These are phyloP conservation scores for Heteromyza rotundicornis DNA, from an alignment of 2,888 invertebrate genomes.

Conservation along the genomic window DNA sequence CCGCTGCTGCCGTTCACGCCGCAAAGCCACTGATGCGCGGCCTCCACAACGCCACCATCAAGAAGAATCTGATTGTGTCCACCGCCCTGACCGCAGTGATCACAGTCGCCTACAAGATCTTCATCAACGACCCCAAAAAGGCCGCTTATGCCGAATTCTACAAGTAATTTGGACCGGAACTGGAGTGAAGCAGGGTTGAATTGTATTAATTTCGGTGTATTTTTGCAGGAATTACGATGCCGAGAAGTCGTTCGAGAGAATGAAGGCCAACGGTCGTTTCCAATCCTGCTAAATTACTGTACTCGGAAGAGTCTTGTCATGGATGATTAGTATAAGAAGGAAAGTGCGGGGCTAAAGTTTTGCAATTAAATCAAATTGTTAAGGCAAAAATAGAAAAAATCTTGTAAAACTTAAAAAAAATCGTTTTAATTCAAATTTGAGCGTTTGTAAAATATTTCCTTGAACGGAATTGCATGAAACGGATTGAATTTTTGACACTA, in stretches of 20 bases:
- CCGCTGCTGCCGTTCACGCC: slow-evolving; percentile 57
- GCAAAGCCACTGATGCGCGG: slow-evolving; percentile 74
- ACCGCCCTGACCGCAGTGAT: slow-evolving; percentile 56
- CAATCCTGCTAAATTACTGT: slow-evolving; percentile 57
- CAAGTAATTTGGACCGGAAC: slow-evolving; percentile 67
- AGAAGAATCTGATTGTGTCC: slow-evolving; percentile 66
- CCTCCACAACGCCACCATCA: slow-evolving; percentile 70
- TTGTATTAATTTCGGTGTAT: background rate
- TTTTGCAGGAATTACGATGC: slow-evolving; percentile 58
- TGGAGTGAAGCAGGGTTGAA: background rate
- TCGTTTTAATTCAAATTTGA: no score
- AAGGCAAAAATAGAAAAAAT: background rate
- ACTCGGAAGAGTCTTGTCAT: background rate
- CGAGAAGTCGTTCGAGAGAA: slow-evolving; percentile 60
- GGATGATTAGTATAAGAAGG: slow-evolving; percentile 22
- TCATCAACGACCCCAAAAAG: slow-evolving; percentile 66
- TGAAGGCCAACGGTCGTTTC: slow-evolving; percentile 60
- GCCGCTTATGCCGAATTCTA: slow-evolving; percentile 75
- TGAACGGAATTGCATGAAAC: no score
- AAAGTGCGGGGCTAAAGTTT: slow-evolving; percentile 2
- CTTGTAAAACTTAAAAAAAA: background rate
- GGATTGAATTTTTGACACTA: background rate
- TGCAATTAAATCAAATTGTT: background rate
- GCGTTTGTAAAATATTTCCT: no score
- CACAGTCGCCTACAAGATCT: slow-evolving; percentile 64